Conservation (phyloP, 2,888 invertebrate genomes). For the Chorisops tibialis region DNA sequence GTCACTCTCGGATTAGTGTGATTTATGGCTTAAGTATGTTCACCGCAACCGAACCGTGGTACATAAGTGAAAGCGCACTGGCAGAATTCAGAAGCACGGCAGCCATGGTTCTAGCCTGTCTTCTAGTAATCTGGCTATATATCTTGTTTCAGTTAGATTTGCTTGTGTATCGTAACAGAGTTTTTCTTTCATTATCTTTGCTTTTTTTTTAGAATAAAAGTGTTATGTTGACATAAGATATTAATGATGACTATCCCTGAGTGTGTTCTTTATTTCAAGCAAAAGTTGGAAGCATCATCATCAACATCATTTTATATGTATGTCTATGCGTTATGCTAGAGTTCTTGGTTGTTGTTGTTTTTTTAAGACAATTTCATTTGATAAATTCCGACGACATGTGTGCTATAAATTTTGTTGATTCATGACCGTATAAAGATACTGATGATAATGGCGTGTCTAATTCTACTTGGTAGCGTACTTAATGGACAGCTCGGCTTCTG, state of each 20-base stretch:
- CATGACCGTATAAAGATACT: constrained; percentile 31
- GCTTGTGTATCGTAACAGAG: neutral
- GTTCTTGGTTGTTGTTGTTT: neutral
- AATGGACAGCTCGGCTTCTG: constrained; percentile 7
- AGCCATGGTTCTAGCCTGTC: neutral
- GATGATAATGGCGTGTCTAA: constrained; percentile 35
- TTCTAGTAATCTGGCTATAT: neutral
- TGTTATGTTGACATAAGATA: constrained; percentile 18
- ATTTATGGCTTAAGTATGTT: constrained; percentile 31
- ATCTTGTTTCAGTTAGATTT: neutral
- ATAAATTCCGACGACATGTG: constrained; percentile 36
- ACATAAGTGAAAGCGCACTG: neutral
- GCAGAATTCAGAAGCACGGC: neutral
- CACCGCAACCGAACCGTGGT: constrained; percentile 23
- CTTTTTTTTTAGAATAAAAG: neutral
- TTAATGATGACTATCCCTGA: constrained; percentile 15
- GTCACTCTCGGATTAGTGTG: constrained; percentile 34
- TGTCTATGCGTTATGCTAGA: neutral
- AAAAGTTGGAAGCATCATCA: neutral
- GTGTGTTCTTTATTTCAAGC: neutral
- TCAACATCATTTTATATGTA: constrained; percentile 14
- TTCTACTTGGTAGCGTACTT: constrained; percentile 26
- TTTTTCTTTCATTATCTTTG: neutral
- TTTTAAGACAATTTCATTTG: constrained; percentile 32
- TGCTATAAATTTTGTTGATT: constrained; percentile 35